Evolutionary conservation across 1,140 invertebrate species (phyloP), one percentile per base, ranked within the genome.

Genomic region (Aphis gossypii): DNA sequence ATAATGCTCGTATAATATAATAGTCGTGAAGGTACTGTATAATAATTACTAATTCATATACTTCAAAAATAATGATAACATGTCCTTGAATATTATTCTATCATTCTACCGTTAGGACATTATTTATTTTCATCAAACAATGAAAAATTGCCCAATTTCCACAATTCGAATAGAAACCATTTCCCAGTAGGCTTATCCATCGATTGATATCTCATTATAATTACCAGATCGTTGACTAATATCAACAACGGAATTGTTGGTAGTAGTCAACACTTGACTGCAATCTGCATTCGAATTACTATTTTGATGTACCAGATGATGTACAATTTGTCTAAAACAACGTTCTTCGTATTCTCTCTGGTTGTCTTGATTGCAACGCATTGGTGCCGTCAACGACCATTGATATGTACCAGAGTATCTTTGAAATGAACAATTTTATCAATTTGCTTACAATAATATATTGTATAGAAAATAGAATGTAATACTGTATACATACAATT

Each of bases 351-450:
- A 97, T 88, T 98, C 97, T 44, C 98, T 95, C 95, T 98, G 98
- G 94, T 97, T 97, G 95, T 98, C 97, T 95, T 98, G 98, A 95
- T 98, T 98, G 94, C 97, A 97, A 94, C 97, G 96, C 46, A 97
- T 97, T 2, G 97, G 97, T 84, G 97, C 95, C 94, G 97, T 97
- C 20, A 96, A 95, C 93, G 96, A 97, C 98, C 98, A 98, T 94
- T 96, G 96, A 51, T 90, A 94, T 4, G 88, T 93, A 20, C 92
- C 48, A 18, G 92, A 84, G 20, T 93, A 93, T 38, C 92, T 93
- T 51, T 54, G 46, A 23, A 90, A 60, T 41, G 5, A 90, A 23
- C 7, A 56, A 38, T 89, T 7, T 87, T 14, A 35, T 35, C 7
- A 87, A 51, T 18, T 18, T 46, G 20, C 7, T 30, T 51, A 35